Percentiles rank a stretch among this genome's conserved stretches.
These are phyloP conservation scores for Amblyjoppa proteus DNA, from an alignment of 2,888 invertebrate genomes.

Conservation along the genomic window DNA sequence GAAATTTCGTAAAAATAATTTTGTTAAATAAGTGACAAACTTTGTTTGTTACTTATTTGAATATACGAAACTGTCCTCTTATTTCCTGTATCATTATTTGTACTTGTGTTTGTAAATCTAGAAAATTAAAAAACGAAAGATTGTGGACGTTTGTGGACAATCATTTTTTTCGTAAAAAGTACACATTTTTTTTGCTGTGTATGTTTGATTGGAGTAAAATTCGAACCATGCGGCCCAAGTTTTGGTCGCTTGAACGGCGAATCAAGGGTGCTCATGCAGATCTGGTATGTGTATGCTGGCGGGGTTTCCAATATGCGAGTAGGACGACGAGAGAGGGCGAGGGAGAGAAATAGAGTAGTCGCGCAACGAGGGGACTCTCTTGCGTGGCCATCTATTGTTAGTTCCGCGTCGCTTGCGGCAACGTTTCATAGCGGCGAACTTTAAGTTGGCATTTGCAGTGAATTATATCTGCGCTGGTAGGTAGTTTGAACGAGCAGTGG, in stretches of 20 bases:
- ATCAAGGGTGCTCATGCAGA: background rate
- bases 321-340: background rate
- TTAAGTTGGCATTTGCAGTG: slow-evolving; percentile 29
- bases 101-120: too few species aligned
- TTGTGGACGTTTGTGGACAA: too few species aligned
- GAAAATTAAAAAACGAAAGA: too few species aligned
- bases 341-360: background rate
- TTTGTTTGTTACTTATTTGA: too few species aligned
- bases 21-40: too few species aligned
- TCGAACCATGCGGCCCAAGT: background rate
- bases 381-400: slow-evolving; percentile 32
- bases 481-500: slow-evolving; percentile 14
- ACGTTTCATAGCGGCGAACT: slow-evolving; percentile 12
- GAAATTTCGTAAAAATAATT: too few species aligned
- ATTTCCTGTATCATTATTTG: too few species aligned
- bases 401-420: slow-evolving; percentile 17
- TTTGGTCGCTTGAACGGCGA: background rate
- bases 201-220: too few species aligned
- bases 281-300: background rate
- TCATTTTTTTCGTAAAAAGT: too few species aligned
- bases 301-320: background rate
- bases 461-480: slow-evolving; percentile 28
- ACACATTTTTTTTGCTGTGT: too few species aligned
- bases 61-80: too few species aligned
- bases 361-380: background rate